These are phyloP conservation scores for Haemorhous mexicanus DNA, from an alignment of 2,113 vertebrate species.

Conservation along the genomic window DNA sequence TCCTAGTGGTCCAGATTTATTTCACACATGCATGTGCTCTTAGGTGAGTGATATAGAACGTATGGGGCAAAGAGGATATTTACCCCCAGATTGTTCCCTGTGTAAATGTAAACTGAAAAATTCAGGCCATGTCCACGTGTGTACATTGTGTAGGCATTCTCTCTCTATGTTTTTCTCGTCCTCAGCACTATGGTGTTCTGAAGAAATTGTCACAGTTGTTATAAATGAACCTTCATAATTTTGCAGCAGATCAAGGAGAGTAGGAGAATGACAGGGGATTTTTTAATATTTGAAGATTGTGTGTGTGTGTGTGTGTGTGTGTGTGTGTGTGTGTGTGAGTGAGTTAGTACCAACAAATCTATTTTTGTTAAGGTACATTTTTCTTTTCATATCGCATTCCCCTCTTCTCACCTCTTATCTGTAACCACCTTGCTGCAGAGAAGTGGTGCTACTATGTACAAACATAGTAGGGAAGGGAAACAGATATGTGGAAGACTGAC, in stretches of 20 bases:
- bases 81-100: not conserved
- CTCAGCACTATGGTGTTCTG: not conserved
- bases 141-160: not conserved
- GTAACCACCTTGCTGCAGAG: not conserved
- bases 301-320: not conserved
- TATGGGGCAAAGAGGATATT: not conserved
- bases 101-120: not conserved
- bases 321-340: not conserved
- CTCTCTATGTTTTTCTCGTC: not conserved
- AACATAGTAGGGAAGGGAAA: not conserved
- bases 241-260: not conserved
- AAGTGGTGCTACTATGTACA: not conserved
- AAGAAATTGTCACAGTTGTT: not conserved
- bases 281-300: not conserved
- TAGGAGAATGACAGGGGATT: not conserved
- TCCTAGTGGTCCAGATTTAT: not conserved
- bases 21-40: not conserved
- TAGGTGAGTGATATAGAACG: not conserved
- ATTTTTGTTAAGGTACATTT: not conserved
- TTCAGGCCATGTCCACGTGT: not conserved
- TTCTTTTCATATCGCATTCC: not conserved
- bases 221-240: not conserved
- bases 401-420: not conserved
- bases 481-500: not conserved
- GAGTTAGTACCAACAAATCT: not conserved